Conservation (phyloP, 2,797 vertebrate species). For the Vespertilio murinus region DNA sequence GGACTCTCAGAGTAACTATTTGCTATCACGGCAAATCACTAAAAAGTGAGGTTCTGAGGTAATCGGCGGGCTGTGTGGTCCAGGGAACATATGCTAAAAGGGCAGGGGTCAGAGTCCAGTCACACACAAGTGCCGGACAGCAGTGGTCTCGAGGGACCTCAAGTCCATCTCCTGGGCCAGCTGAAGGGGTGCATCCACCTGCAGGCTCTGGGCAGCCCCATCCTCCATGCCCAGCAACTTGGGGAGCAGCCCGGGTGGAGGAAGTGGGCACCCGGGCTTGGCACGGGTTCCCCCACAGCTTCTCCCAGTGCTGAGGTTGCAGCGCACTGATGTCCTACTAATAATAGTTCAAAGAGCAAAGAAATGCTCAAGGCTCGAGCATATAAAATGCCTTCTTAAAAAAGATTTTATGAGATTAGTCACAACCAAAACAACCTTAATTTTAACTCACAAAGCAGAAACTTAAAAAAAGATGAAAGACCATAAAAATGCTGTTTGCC, state of each 20-base stretch:
- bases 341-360: constrained; percentile 72
- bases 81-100: background rate
- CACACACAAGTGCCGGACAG: rapidly evolving
- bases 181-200: background rate
- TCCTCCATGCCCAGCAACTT: background rate
- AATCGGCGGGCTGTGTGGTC: rapidly evolving
- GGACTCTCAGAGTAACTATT: background rate
- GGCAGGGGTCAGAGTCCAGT: too few species aligned
- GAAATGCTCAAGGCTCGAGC: constrained; percentile 71
- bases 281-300: background rate
- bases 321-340: background rate
- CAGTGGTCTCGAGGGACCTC: background rate
- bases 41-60: background rate
- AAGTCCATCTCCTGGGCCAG: background rate
- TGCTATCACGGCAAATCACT: too few species aligned
- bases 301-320: background rate
- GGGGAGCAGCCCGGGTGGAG: background rate
- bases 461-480: constrained; percentile 38
- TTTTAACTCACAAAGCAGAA: constrained; percentile 75
- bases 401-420: constrained; percentile 78
- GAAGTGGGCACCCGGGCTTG: background rate
- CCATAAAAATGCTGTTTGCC: constrained; percentile 75
- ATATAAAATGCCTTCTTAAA: constrained; percentile 70
- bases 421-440: constrained; percentile 73
- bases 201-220: background rate